phyloP scores from a whole-genome alignment of 2,797 vertebrate species.

The Pangasius sanitwongsei region DNA sequence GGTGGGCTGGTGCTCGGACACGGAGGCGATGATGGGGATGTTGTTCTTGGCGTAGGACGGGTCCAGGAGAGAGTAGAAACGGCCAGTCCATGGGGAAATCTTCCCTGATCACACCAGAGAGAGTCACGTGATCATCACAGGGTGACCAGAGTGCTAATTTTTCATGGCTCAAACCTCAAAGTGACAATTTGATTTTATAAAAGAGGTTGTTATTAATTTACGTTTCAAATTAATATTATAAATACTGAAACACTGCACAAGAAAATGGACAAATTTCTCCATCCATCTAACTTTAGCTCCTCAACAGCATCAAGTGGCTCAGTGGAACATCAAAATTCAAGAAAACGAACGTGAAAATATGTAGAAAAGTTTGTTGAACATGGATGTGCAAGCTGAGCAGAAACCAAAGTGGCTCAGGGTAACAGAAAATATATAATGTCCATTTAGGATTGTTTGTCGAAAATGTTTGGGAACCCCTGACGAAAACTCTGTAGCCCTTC shows the following conservation, averaged over 20 bases:
- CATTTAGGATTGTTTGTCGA: neutral
- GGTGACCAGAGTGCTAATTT: neutral
- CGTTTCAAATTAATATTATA: no score
- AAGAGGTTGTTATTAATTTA: no score
- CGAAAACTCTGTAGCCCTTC: neutral
- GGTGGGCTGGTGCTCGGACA: conserved; percentile 98
- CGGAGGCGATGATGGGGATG: conserved; percentile 97
- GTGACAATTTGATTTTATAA: neutral
- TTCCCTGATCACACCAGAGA: conserved; percentile 77
- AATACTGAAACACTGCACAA: no score
- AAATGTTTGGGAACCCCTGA: neutral
- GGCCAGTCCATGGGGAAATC: conserved; percentile 97
- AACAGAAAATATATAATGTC: no score
- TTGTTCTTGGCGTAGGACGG: conserved; percentile 99
- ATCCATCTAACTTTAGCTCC: no score
- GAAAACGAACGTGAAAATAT: no score
- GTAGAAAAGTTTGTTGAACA: no score
- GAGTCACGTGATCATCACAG: neutral
- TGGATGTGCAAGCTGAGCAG: no score
- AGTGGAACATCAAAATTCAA: no score
- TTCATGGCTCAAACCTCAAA: neutral
- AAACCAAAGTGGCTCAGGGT: no score
- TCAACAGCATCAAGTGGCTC: no score
- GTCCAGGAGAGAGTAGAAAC: conserved; percentile 96
- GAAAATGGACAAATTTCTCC: no score